Percentiles rank a stretch among this genome's conserved stretches.
Conservation (phyloP, 2,888 invertebrate genomes). For the Agrilus cyanescens region DNA sequence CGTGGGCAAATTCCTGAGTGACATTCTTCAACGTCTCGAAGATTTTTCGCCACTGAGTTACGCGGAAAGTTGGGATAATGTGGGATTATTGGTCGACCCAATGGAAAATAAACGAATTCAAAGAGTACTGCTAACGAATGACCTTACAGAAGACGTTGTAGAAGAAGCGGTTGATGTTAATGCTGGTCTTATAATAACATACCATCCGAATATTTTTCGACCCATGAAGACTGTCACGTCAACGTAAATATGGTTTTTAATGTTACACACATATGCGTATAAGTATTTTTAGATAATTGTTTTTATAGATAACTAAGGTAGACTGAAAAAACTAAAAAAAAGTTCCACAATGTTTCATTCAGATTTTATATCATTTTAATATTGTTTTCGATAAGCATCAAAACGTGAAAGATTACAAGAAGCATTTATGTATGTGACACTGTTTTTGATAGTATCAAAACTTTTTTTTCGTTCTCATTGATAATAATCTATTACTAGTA, state of each 20-base stretch:
- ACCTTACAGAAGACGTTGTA: constrained; percentile 79
- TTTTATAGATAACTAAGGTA: not conserved
- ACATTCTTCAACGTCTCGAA: constrained; percentile 49
- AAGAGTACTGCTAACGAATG: constrained; percentile 77
- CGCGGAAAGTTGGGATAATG: constrained; percentile 90
- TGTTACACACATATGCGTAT: constrained; percentile 1
- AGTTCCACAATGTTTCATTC: too few relatives aligned
- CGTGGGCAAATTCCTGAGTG: constrained; percentile 37
- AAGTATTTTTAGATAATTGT: not conserved
- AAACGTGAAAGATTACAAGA: too few relatives aligned
- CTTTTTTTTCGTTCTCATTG: too few relatives aligned
- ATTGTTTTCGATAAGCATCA: too few relatives aligned
- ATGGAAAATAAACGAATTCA: constrained; percentile 38
- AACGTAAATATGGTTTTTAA: constrained; percentile 43
- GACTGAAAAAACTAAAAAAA: not conserved
- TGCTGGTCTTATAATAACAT: constrained; percentile 75
- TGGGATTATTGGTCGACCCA: constrained; percentile 83
- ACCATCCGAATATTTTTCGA: constrained; percentile 92
- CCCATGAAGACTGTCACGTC: constrained; percentile 70
- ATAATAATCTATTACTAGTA: too few relatives aligned
- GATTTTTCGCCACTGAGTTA: constrained; percentile 55
- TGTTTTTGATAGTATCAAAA: too few relatives aligned
- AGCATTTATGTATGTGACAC: too few relatives aligned
- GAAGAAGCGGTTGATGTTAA: constrained; percentile 60
- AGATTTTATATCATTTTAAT: too few relatives aligned